These are phyloP conservation scores for Gephyroberyx darwinii DNA, from an alignment of 2,797 vertebrate genomes.

Conservation along the genomic window DNA sequence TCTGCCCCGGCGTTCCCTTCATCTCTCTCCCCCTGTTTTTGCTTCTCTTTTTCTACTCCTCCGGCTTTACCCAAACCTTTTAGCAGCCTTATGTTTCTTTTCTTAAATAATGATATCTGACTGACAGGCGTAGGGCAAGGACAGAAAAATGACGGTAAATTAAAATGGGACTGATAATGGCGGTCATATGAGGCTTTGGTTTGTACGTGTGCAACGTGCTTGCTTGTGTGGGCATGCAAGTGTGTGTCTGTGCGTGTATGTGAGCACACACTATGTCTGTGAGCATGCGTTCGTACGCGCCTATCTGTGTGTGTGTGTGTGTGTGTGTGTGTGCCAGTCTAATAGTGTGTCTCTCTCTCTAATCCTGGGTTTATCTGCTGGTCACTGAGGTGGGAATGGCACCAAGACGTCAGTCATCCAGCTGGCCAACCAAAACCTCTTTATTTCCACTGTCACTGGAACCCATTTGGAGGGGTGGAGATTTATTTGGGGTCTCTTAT, in stretches of 20 bases:
- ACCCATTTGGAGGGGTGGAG: slow-evolving; percentile 78
- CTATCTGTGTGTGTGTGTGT: slow-evolving; percentile 6
- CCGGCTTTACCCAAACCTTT: slow-evolving; percentile 44
- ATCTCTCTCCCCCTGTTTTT: slow-evolving; percentile 58
- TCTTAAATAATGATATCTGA: slow-evolving; percentile 57
- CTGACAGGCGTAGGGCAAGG: slow-evolving; percentile 4
- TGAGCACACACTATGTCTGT: no score
- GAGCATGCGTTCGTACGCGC: no score
- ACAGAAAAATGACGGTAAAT: neutral
- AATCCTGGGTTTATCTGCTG: slow-evolving; percentile 78
- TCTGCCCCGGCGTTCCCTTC: slow-evolving; percentile 65
- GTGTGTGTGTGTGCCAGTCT: slow-evolving; percentile 47
- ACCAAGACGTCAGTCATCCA: slow-evolving; percentile 80
- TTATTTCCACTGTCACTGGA: slow-evolving; percentile 85
- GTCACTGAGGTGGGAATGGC: slow-evolving; percentile 72
- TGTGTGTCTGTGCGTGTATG: slow-evolving; percentile 1
- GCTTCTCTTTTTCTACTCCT: slow-evolving; percentile 45
- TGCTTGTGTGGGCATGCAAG: slow-evolving; percentile 11
- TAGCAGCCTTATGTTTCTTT: slow-evolving; percentile 40
- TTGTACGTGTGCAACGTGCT: slow-evolving; percentile 8
- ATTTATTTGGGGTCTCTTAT: slow-evolving; percentile 86
- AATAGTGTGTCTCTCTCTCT: slow-evolving; percentile 63
- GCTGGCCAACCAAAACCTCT: slow-evolving; percentile 81
- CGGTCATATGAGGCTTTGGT: slow-evolving; percentile 4
- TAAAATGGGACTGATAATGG: neutral